Percentiles rank a stretch among this genome's conserved stretches.
These are phyloP conservation scores for Isotomurus palustris DNA, from an alignment of 2,888 invertebrate genomes.

Conservation along the genomic window DNA sequence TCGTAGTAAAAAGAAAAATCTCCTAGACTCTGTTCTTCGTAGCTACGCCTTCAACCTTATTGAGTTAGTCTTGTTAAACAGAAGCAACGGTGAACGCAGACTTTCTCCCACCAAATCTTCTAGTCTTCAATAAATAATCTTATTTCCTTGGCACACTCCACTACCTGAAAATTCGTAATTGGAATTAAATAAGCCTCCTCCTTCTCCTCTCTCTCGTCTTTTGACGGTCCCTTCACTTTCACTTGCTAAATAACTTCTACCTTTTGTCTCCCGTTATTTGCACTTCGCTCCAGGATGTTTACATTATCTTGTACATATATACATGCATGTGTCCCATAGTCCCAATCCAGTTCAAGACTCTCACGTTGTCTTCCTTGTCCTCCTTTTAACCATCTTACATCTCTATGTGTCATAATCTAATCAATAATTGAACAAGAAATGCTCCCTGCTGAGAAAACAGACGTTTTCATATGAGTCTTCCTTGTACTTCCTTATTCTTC, in stretches of 20 bases:
- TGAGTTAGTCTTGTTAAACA: background rate
- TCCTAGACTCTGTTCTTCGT: background rate
- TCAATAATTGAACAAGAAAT: too few relatives aligned
- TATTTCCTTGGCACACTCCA: background rate
- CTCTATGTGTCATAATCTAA: too few relatives aligned
- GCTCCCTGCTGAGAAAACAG: too few relatives aligned
- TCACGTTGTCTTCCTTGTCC: too few relatives aligned
- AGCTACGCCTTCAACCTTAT: background rate
- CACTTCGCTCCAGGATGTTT: background rate
- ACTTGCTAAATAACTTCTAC: background rate
- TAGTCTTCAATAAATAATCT: constrained; percentile 8
- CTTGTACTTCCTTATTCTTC: too few relatives aligned
- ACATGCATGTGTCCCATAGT: too few relatives aligned
- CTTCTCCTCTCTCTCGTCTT: background rate
- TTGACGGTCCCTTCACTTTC: background rate
- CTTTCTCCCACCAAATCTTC: background rate
- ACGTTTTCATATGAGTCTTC: too few relatives aligned
- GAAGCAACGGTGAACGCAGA: too few relatives aligned
- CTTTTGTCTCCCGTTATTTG: background rate
- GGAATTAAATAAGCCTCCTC: constrained; percentile 7
- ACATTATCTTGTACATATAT: background rate
- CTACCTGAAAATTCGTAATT: too few relatives aligned
- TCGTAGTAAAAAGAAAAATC: background rate
- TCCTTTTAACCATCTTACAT: too few relatives aligned
- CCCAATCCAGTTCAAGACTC: too few relatives aligned